These are phyloP conservation scores for Liposcelis brunnea DNA, from an alignment of 2,888 invertebrate species.

Conservation along the genomic window DNA sequence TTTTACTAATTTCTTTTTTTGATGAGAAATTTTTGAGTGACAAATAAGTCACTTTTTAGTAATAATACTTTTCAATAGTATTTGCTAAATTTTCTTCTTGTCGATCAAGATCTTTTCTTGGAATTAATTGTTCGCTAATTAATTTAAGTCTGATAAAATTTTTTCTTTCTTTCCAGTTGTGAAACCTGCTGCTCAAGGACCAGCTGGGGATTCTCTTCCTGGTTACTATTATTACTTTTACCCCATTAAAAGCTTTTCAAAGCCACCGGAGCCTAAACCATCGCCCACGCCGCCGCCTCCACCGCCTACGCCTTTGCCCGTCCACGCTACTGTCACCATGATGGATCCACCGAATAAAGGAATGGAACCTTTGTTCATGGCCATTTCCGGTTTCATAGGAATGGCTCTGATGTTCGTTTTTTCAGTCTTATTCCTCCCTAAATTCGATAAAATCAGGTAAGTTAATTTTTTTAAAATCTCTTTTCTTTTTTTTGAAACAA, in stretches of 20 bases:
- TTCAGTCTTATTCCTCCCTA: slow-evolving; percentile 32
- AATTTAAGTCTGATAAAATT: background rate
- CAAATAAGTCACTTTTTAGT: no score
- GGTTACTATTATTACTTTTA: slow-evolving; percentile 36
- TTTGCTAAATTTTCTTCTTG: no score
- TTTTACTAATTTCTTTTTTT: no score
- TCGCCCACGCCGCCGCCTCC: background rate
- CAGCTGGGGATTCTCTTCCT: slow-evolving; percentile 1
- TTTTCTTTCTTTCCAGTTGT: background rate
- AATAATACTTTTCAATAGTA: no score
- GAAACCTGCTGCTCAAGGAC: background rate
- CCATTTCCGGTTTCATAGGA: slow-evolving; percentile 37
- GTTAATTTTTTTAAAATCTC: background rate
- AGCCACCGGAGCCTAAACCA: slow-evolving; percentile 14
- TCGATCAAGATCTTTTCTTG: no score
- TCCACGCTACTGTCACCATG: background rate
- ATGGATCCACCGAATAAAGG: slow-evolving; percentile 21
- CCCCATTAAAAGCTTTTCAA: slow-evolving; percentile 30
- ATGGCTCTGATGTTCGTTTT: slow-evolving; percentile 36
- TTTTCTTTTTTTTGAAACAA: no score
- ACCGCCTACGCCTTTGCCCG: background rate
- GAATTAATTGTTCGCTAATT: background rate
- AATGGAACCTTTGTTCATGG: slow-evolving; percentile 35
- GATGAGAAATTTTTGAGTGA: no score
- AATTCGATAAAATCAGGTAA: slow-evolving; percentile 21